Percentiles rank a stretch among this genome's conserved stretches.
Evolutionary conservation across 2,888 invertebrate genomes (phyloP).

Genomic region (Meiosimyza decipiens): DNA sequence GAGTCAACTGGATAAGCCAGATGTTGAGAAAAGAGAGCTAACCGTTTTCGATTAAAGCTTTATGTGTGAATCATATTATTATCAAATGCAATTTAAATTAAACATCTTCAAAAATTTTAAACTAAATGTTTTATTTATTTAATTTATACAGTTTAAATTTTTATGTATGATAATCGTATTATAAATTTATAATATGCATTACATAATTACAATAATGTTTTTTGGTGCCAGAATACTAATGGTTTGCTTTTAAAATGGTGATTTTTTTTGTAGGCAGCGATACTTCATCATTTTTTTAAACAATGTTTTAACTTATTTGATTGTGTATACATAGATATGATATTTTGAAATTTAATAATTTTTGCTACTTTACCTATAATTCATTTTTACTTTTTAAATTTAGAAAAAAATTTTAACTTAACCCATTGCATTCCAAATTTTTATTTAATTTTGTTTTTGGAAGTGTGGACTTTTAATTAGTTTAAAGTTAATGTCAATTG

Average conservation of each 20-base stretch:
- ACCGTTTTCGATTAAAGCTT: background rate
- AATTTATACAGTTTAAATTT: slow-evolving; percentile 26
- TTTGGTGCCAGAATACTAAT: slow-evolving; percentile 64
- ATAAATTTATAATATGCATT: slow-evolving; percentile 20
- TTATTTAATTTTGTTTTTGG: background rate
- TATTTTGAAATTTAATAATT: background rate
- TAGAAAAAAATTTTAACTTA: too few species aligned
- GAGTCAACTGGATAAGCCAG: background rate
- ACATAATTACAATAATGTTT: slow-evolving; percentile 44
- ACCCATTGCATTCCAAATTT: too few species aligned
- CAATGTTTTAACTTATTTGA: slow-evolving; percentile 33
- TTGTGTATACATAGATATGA: slow-evolving; percentile 26
- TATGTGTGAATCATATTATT: background rate
- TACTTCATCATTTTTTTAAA: slow-evolving; percentile 35
- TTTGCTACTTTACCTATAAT: too few species aligned
- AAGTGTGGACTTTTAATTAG: background rate
- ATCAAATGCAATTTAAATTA: background rate
- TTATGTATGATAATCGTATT: slow-evolving; percentile 13
- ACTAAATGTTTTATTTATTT: slow-evolving; percentile 13
- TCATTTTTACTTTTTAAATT: too few species aligned
- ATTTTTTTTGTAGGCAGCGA: slow-evolving; percentile 35
- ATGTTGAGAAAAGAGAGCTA: background rate
- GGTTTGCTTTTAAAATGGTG: slow-evolving; percentile 50
- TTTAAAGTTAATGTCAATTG: too few species aligned
- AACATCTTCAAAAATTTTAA: slow-evolving; percentile 1